Evolutionary conservation across 2,888 invertebrate species (phyloP), one percentile per base, ranked within the genome.

Genomic region (Capitulum mitella): DNA sequence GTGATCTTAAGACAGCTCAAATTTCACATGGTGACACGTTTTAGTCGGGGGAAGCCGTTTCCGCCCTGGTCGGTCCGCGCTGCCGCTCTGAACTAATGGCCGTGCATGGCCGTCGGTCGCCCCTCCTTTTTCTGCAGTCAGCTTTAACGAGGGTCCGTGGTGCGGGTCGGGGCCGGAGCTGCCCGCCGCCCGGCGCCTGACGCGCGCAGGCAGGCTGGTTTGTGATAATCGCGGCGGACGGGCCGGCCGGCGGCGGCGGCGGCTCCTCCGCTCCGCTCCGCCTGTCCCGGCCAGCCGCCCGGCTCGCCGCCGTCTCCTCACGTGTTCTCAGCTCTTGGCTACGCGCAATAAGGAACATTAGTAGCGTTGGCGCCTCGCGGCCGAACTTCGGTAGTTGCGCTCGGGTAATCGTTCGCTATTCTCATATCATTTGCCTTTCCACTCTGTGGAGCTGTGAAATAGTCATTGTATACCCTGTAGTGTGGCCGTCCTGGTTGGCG

Each of bases 351-450:
- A 70, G 70, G 70, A 70, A 40, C 70, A 70, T 70, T 70, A 70
- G 37, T 70, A 70, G 70, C 70, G 70, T 37, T n/a, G 3, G 37
- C 40, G 40, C 58, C 58, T 29, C 29, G 70, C 22, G 34, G 19
- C 40, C 29, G 70, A 19, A 22, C 70, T 34, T 10, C 34, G 64
- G 64, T 64, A 34, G 19, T 1, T 3, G 37, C 70, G n/a, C 70
- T 40, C 37, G 70, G 64, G 37, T 40, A 40, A 40, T 70, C 37
- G 70, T 70, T 26, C 70, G 70, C 70, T 37, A 40, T 26, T 70
- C 70, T 70, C 70, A 70, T 70, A 70, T 70, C 70, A 70, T 70
- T 70, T 70, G 70, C 70, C 70, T 70, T 70, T 70, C 70, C 70
- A 70, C 70, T 70, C 14, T 37, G 10, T 70, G 70, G 70, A 70